These are phyloP conservation scores for Oreotragus oreotragus DNA, from an alignment of 2,113 vertebrate species.

Conservation along the genomic window DNA sequence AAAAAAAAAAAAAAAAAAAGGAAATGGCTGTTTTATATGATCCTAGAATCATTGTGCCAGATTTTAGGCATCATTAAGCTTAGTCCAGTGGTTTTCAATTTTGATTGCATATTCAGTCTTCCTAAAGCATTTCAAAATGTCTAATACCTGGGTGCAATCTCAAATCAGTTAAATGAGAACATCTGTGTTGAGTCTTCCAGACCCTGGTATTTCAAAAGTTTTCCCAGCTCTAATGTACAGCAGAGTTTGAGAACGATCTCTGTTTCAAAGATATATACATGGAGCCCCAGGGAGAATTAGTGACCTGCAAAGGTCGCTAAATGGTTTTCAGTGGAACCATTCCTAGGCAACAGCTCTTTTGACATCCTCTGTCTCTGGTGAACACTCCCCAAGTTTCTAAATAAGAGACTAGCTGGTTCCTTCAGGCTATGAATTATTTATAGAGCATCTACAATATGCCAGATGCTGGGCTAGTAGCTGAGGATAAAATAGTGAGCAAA, in stretches of 20 bases:
- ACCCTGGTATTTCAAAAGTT: background rate
- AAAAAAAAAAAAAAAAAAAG: background rate
- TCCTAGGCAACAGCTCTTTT: background rate
- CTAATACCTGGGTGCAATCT: background rate
- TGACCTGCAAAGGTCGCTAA: background rate
- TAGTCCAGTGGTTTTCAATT: background rate
- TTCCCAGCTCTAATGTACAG: background rate
- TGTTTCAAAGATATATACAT: background rate
- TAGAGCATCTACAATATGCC: background rate
- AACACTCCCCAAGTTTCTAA: background rate
- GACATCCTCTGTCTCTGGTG: background rate
- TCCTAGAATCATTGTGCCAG: background rate
- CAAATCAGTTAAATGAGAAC: background rate
- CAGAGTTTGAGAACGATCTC: background rate
- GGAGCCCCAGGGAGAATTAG: background rate
- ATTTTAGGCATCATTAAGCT: background rate
- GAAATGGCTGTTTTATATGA: background rate
- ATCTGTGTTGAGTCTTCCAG: background rate
- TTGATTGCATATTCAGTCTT: background rate
- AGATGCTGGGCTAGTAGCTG: background rate
- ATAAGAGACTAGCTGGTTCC: background rate
- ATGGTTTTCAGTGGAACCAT: background rate
- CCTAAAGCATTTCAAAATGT: background rate
- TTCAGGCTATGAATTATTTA: background rate
- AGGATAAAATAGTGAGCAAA: background rate